A percentile compares a stretch with the other conserved stretches of the same genome.
phyloP scores from a whole-genome alignment of 2,113 vertebrate genomes.

The Vimba vimba region DNA sequence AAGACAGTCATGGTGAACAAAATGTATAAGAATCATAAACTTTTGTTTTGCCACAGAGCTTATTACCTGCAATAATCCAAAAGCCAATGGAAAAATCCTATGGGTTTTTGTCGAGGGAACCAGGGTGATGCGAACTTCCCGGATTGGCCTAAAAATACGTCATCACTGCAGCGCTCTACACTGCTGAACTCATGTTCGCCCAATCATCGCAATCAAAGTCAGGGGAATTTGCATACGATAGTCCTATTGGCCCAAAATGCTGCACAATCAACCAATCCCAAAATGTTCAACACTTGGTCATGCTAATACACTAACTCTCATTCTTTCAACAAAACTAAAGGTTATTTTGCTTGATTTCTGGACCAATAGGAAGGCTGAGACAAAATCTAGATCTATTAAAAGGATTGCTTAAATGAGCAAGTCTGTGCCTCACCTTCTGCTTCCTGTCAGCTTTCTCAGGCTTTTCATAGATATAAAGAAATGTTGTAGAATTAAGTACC shows the following conservation, averaged over 20 bases:
- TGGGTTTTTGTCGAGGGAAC: too few species aligned
- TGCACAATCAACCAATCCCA: neutral
- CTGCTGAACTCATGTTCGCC: neutral
- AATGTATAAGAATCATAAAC: too few species aligned
- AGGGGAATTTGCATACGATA: neutral
- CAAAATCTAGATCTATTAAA: neutral
- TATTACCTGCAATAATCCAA: too few species aligned
- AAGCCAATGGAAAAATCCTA: too few species aligned
- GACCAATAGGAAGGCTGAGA: slow-evolving; percentile 11
- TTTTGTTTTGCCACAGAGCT: too few species aligned
- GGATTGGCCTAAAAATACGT: too few species aligned
- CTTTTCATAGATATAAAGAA: slow-evolving; percentile 19
- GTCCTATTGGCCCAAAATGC: neutral
- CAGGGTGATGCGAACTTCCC: too few species aligned
- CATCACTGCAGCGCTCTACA: too few species aligned
- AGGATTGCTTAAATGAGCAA: neutral
- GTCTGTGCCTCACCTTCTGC: slow-evolving; percentile 62
- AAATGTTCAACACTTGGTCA: neutral
- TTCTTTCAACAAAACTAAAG: neutral
- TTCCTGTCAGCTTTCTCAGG: slow-evolving; percentile 59
- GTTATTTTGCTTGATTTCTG: neutral
- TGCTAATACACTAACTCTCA: neutral
- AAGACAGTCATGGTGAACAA: too few species aligned
- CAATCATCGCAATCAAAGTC: neutral
- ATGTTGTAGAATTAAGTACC: neutral